Evolutionary conservation across 2,888 invertebrate genomes (phyloP), one percentile per base, ranked within the genome.

Genomic region (Liodrosophila aerea): DNA sequence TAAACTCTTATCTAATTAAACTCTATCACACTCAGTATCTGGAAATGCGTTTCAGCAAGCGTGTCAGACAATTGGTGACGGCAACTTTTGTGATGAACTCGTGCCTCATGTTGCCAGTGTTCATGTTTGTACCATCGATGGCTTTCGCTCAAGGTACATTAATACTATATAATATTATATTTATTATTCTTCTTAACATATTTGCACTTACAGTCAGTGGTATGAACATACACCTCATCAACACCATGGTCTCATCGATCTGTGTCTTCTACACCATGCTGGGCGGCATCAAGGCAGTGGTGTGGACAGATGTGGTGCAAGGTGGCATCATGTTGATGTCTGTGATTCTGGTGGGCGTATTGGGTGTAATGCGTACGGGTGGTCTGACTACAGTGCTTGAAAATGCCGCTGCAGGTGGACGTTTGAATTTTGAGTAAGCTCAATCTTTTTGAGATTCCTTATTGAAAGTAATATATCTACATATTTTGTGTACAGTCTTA

Each of bases 201-300:
- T 3, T 13, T 15, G 7, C 0, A 11, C 0, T 87, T 87, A 33
- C 83, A 92, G 93, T 92, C 3, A 92, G 92, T 4, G 92, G 92
- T 0, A 81, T 92, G 4, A 91, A 91, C 54, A 89, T 92, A 15
- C 92, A 92, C 87, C 75, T 91, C 1, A 91, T 92, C 12, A 92
- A 92, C 57, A 73, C 90, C 0, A 88, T 92, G 7, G 91, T 92
- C 3, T 92, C 92, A 29, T 78, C 90, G 1, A 91, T 93, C 9
- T 92, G 92, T 73, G 91, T 92, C 9, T 91, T 92, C 82, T 93
- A 87, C 43, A 87, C 92, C 0, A 91, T 92, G 75, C 58, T 92
- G 84, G 91, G 91, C 37, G 91, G 91, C 11, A 88, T 92, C 43
- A 91, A 91, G 78, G 91, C 91, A 3, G 92, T 92, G 4, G 90